These are phyloP conservation scores for Pseudopodoces humilis DNA, from an alignment of 2,113 vertebrate genomes.

Conservation along the genomic window DNA sequence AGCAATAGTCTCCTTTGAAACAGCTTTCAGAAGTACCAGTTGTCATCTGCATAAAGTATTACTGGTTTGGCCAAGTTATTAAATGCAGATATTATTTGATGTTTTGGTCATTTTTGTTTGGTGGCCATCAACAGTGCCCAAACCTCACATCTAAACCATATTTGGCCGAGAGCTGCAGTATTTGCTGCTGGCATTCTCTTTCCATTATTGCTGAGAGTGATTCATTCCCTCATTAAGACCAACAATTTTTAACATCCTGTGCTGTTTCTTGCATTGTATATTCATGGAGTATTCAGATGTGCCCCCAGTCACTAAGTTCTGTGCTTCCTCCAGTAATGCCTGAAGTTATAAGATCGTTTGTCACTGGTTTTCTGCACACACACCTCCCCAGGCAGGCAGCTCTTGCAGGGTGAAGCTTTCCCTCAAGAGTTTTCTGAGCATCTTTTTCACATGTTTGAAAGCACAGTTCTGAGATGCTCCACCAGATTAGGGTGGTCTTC, in stretches of 20 bases:
- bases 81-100: not conserved
- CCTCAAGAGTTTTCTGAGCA: not conserved
- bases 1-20: constrained; percentile 48
- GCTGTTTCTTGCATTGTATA: not conserved
- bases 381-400: not conserved
- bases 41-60: not conserved
- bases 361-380: not conserved
- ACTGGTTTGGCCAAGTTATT: not conserved
- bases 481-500: not conserved
- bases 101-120: not conserved
- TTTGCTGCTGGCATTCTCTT: not conserved
- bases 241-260: not conserved
- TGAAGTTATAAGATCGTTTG: not conserved
- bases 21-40: not conserved
- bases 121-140: not conserved
- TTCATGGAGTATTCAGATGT: not conserved
- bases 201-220: not conserved
- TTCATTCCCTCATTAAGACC: not conserved
- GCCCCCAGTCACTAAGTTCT: not conserved
- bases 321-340: not conserved
- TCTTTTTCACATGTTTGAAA: not conserved
- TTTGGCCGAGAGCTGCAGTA: not conserved
- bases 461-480: not conserved
- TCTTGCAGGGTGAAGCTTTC: not conserved
- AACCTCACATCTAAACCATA: not conserved